Conservation (phyloP, 2,113 vertebrate genomes). For the Willisornis vidua region DNA sequence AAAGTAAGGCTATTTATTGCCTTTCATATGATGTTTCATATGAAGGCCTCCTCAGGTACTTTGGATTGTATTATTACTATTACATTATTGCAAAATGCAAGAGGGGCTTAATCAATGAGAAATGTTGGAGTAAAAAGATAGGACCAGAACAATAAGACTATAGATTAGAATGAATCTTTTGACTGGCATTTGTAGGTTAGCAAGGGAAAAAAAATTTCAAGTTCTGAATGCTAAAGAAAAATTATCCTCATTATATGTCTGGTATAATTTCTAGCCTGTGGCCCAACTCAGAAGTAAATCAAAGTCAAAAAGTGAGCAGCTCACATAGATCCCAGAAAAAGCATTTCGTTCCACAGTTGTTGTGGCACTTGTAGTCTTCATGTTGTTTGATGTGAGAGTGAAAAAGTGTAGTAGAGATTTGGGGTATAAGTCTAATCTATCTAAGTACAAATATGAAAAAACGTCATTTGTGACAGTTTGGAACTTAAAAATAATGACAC, state of each 20-base stretch:
- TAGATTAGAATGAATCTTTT: constrained; percentile 42
- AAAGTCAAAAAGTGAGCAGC: background rate
- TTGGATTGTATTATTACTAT: background rate
- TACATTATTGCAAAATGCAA: background rate
- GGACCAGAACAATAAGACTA: constrained; percentile 44
- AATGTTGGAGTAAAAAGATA: constrained; percentile 13
- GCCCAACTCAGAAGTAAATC: background rate
- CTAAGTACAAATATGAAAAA: background rate
- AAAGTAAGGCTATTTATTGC: constrained; percentile 37
- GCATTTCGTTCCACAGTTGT: background rate
- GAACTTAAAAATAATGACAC: background rate
- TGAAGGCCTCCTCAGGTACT: background rate
- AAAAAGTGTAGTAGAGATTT: background rate
- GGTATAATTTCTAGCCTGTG: background rate
- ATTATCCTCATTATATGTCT: background rate
- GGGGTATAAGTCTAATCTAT: background rate
- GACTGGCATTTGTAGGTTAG: background rate
- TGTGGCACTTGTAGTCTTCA: background rate
- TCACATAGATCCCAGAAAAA: background rate
- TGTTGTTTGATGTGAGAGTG: background rate
- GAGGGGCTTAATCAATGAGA: constrained; percentile 51
- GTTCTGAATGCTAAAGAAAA: constrained; percentile 8
- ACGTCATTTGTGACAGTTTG: background rate
- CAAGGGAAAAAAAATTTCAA: background rate
- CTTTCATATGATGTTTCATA: background rate